Percentiles rank a stretch among this genome's conserved stretches.
Conservation (phyloP, 1,140 invertebrate species). For the Magallana ariakensis region DNA sequence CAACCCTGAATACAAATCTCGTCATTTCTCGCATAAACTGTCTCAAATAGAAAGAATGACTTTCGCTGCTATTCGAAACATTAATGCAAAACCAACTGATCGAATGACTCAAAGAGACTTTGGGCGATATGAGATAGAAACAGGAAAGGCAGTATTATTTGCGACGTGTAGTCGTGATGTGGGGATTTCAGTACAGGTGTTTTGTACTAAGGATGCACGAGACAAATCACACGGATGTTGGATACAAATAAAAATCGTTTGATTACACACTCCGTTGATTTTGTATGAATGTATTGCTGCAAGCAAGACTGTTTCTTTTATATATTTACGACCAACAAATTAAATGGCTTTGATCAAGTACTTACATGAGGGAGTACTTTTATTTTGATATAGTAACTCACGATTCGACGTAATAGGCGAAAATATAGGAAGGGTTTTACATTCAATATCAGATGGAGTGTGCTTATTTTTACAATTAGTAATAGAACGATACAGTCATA, state of each 20-base stretch:
- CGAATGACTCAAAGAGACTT: background rate
- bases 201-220: background rate
- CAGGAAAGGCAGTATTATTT: background rate
- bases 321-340: background rate
- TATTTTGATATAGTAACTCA: background rate
- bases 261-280: constrained; percentile 7
- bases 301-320: background rate
- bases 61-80: background rate
- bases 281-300: background rate
- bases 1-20: background rate
- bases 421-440: background rate
- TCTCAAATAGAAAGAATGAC: background rate
- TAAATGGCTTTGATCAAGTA: background rate
- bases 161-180: background rate
- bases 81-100: background rate
- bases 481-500: too few relatives aligned
- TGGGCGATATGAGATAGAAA: background rate
- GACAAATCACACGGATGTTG: constrained; percentile 18
- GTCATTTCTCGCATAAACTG: background rate
- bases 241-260: background rate
- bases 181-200: background rate
- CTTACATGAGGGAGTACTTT: constrained; percentile 20
- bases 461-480: too few relatives aligned
- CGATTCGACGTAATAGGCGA: background rate
- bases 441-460: too few relatives aligned